Base-by-base conservation (phyloP, 2,888 invertebrate genomes). In the Cerastis rubricosa region DNA sequence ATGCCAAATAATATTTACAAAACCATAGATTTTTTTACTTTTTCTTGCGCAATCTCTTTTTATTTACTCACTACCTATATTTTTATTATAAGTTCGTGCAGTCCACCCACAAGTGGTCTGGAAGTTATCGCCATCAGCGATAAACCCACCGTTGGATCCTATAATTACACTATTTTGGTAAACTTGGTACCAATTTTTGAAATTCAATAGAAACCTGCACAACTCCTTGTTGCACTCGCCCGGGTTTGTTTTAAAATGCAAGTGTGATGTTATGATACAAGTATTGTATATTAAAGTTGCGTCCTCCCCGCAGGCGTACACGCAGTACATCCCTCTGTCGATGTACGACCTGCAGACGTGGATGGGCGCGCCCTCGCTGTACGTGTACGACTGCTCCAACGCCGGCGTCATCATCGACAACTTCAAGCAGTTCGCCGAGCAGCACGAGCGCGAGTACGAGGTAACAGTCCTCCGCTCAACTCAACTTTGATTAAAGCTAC, bases 331-430 rank as follows among this genome's bases (percentile, higher is more conserved):
- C 96, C 99, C 99, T 66, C 97, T 99, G 91, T 99, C 99, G 74
- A 98, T 99, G 87, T 99, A 99, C 95, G 99, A 99, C 97, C 97
- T 99, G 78, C 99, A 99, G 97, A 98, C 98, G 66, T 99, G 99
- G 99, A 99, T 99, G 99, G 99, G 99, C 74, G 98, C 99, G 76
- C 99, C 99, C 0, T 99, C 99, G 71, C 99, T 99, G 84, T 99
- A 99, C 96, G 99, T 99, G 40, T 99, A 99, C 95, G 99, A 99
- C 95, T 99, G 99, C 96, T 99, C 99, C 75, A 99, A 99, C 97
- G 99, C 99, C 22, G 99, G 99, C 79, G 98, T 99, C 88, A 99
- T 99, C 89, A 98, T 99, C 66, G 99, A 99, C 87, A 98, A 98
- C 77, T 99, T 99, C 95, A 98, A 98, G 91, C 97, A 98, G 87